phyloP scores from a whole-genome alignment of 2,888 invertebrate genomes.

The Tetragonisca angustula region DNA sequence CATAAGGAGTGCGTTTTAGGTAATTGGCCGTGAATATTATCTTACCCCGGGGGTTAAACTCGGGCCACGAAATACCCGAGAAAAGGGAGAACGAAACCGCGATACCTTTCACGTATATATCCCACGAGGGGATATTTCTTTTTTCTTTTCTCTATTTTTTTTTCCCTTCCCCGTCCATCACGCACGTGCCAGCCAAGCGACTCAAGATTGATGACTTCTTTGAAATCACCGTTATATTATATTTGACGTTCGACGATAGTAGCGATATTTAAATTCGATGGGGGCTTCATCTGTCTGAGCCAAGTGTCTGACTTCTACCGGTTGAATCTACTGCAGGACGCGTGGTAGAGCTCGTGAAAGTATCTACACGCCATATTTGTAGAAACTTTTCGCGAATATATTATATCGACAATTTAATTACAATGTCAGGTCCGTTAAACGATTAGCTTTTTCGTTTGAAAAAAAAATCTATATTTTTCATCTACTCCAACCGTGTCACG shows the following conservation, averaged over 20 bases:
- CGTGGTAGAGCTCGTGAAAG: background rate
- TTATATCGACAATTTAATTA: too few relatives aligned
- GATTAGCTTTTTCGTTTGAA: too few relatives aligned
- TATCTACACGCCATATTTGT: background rate
- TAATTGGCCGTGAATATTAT: conserved; percentile 79
- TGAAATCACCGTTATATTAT: background rate
- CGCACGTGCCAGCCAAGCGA: conserved; percentile 47
- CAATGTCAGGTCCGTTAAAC: too few relatives aligned
- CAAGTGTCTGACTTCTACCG: background rate
- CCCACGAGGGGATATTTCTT: conserved; percentile 57
- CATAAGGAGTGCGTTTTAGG: conserved; percentile 76
- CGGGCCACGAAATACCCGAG: conserved; percentile 43
- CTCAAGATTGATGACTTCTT: conserved; percentile 31
- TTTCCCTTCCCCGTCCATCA: conserved; percentile 20
- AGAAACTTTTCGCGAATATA: background rate
- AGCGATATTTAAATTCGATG: background rate
- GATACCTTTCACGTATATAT: conserved; percentile 71
- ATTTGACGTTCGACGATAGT: background rate
- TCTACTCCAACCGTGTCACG: too few relatives aligned
- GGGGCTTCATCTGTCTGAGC: too few relatives aligned
- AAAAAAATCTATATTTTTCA: too few relatives aligned
- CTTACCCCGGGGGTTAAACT: conserved; percentile 61
- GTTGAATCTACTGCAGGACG: background rate
- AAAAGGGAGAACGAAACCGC: conserved; percentile 47
- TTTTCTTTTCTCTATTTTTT: conserved; percentile 13